Conservation (phyloP, 2,797 vertebrate species). For the Nasua narica region DNA sequence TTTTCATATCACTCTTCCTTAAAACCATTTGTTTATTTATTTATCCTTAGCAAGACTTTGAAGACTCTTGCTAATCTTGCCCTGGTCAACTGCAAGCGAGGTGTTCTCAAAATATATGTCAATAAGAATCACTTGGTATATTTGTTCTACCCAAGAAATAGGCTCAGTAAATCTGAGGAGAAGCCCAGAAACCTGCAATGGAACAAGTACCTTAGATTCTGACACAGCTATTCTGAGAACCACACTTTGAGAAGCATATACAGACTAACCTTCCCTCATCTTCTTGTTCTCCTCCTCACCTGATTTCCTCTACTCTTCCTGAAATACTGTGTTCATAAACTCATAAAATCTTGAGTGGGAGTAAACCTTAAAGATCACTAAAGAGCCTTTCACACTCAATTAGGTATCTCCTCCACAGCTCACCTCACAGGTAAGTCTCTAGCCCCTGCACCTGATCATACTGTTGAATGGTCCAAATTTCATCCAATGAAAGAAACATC, state of each 20-base stretch:
- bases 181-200: not conserved
- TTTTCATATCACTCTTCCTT: not conserved
- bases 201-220: not conserved
- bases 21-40: not conserved
- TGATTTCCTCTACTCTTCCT: not conserved
- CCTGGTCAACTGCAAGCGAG: not conserved
- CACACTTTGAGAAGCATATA: not conserved
- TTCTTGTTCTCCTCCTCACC: not conserved
- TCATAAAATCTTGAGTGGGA: not conserved
- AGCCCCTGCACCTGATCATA: not conserved
- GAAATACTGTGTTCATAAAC: not conserved
- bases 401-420: not conserved
- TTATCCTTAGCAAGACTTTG: not conserved
- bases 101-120: not conserved
- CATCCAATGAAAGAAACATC: not conserved
- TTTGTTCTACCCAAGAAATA: not conserved
- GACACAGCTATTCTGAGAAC: not conserved
- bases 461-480: conserved; percentile 15
- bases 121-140: not conserved
- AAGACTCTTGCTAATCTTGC: not conserved
- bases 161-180: not conserved
- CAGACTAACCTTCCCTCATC: not conserved
- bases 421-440: not conserved
- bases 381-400: not conserved
- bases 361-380: not conserved